Base-by-base conservation (phyloP, 37 sponge, comb jelly and placozoan species). In the Ianthella basta region DNA sequence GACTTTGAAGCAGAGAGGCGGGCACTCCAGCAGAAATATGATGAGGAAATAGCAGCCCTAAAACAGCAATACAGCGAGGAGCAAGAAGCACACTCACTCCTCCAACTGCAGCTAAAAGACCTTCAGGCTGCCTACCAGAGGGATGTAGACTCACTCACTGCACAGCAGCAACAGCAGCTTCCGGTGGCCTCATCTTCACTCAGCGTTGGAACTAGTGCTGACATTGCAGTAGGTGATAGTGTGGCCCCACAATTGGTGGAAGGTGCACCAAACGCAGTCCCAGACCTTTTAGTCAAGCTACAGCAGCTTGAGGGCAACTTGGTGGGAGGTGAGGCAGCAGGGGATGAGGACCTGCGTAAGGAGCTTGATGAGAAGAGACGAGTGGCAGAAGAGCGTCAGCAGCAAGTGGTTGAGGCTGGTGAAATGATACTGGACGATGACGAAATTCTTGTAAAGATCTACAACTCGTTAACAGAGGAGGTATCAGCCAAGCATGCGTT, bases 381-480 rank as follows among this genome's bases (percentile, higher is more conserved):
- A 19, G 56, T 55, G 8, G 92, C 92, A 14, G 89, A 94, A 34
- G 84, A 86, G 27, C 67, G 65, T 32, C 39, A 80, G 56, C 16
- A 37, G 34, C 69, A 63, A 18, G 57, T 88, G 55, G 64, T 37
- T 54, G 64, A 85, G 12, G 86, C 83, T 0, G 80, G 41, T 18
- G 44, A 36, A 2, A 18, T 27, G 0, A 16, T 83, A 0, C 19
- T 67, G 16, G 80, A 82, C 61, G 96, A 96, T 68, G 91, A 93
- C 37, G 89, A 78, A 5, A 88, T 96, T 38, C 37, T 97, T 27
- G 91, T 87, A 56, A 75, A 80, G 33, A 91, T 97, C 20, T 97
- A 92, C 80, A 89, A 92, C 80, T 90, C 90, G 12, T 54, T 97
- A 27, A 90, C 92, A 87, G 97, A 95, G 21, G 95, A 95, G 40